These are phyloP conservation scores for Romanogobio albipinnatus DNA, from an alignment of 2,113 vertebrate genomes.

Conservation along the genomic window DNA sequence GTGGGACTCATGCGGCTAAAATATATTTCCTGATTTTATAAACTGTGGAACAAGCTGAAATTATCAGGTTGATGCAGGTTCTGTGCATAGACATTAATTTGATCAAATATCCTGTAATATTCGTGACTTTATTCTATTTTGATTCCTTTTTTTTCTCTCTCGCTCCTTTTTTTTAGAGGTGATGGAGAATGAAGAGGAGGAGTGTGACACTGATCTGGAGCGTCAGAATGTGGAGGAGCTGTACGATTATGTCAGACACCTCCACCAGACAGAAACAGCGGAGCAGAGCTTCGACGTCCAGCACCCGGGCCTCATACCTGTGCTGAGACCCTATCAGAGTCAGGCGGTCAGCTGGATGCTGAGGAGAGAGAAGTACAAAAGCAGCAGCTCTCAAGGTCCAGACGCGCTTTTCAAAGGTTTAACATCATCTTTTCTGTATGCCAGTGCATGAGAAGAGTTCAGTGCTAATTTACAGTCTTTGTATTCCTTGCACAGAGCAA, in stretches of 20 bases:
- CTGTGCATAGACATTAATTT: neutral
- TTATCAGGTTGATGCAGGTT: neutral
- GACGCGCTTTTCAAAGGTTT: slow-evolving; percentile 52
- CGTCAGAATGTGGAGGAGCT: slow-evolving; percentile 95
- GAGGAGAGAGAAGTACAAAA: slow-evolving; percentile 71
- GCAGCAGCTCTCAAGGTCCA: slow-evolving; percentile 65
- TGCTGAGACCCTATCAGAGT: slow-evolving; percentile 78
- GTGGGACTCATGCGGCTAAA: no score
- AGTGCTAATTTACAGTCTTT: neutral
- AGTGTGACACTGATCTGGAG: slow-evolving; percentile 89
- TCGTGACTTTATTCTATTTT: neutral
- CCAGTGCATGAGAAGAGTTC: neutral
- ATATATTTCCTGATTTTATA: no score
- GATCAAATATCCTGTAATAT: neutral
- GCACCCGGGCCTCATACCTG: slow-evolving; percentile 87
- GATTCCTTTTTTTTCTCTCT: no score
- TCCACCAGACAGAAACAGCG: slow-evolving; percentile 80
- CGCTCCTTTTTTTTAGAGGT: slow-evolving; percentile 68
- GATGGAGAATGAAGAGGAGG: slow-evolving; percentile 85
- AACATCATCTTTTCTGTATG: slow-evolving; percentile 35
- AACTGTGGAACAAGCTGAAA: neutral
- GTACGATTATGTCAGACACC: slow-evolving; percentile 88
- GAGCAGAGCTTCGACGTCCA: slow-evolving; percentile 82
- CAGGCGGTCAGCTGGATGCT: slow-evolving; percentile 84
- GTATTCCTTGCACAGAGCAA: slow-evolving; percentile 78